These are phyloP conservation scores for Drosophila ercepeae DNA, from an alignment of 1,140 invertebrate genomes.

Conservation along the genomic window DNA sequence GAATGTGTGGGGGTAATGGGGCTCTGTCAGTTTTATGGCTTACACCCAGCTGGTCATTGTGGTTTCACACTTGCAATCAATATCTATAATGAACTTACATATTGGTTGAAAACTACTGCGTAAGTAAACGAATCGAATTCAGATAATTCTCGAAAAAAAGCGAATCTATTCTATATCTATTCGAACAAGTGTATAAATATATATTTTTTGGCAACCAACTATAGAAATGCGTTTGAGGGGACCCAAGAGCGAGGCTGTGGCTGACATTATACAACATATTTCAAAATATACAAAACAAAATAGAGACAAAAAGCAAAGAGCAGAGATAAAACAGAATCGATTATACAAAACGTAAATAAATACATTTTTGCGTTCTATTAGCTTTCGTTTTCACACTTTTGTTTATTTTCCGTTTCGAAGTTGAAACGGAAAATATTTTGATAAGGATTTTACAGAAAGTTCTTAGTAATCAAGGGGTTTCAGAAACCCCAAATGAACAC, in stretches of 20 bases:
- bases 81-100: neutral
- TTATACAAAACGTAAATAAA: conserved; percentile 47
- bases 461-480: neutral
- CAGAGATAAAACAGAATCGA: conserved; percentile 28
- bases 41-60: conserved; percentile 6
- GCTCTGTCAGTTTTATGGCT: conserved; percentile 6
- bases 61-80: too few relatives aligned
- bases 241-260: conserved; percentile 21
- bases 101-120: too few relatives aligned
- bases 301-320: conserved; percentile 21
- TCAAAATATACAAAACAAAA: conserved; percentile 23
- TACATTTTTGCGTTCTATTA: conserved; percentile 23
- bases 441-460: conserved; percentile 5
- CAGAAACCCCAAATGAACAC: too few relatives aligned
- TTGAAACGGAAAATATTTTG: conserved; percentile 2
- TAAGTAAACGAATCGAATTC: too few relatives aligned
- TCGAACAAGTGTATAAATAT: conserved; percentile 7
- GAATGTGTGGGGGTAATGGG: conserved; percentile 17
- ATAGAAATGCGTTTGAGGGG: conserved; percentile 25
- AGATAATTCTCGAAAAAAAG: conserved; percentile 6
- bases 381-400: conserved; percentile 20
- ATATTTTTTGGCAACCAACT: conserved; percentile 54
- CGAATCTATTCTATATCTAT: conserved; percentile 8
- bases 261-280: conserved; percentile 52
- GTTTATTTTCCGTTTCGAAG: conserved; percentile 21